Base-by-base conservation (phyloP, 2,797 vertebrate genomes). In the Manis crassicaudata region DNA sequence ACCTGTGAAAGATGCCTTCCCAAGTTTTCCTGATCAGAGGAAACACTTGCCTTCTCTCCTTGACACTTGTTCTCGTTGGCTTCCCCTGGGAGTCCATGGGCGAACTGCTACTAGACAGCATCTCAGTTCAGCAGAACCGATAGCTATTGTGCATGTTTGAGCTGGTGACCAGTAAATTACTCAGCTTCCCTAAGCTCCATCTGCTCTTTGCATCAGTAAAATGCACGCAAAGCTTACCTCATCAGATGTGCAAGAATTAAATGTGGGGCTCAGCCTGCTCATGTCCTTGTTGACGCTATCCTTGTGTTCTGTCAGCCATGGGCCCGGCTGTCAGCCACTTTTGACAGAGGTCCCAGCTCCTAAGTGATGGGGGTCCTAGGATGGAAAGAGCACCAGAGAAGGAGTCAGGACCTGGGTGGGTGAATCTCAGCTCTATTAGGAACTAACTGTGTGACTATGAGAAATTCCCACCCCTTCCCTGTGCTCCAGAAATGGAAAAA, bases 261-360 rank as follows among this genome's bases (percentile, higher is more conserved):
- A 7, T 12, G 0, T 9, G 16, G 20, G 23, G 7, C 68, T 67
- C 35, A 46, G 63, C 25, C 11, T 6, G 37, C 14, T n/a, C 2
- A 0, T 8, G 27, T 40, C 70, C 67, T 52, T 37, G 23, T 11
- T 37, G 17, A 17, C 13, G 3, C 35, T 18, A 17, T 6, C 54
- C 50, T 77, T 11, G 0, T 2, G 3, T n/a, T n/a, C 65, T 40
- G 21, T 79, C 23, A 23, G 56, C 16, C 2, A 6, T 0, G 4
- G 35, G n/a, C n/a, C n/a, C 37, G 4, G 27, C 12, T 13, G 25
- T 21, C 62, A 68, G 50, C n/a, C 5, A 5, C 82, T 58, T 67
- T 60, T 11, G 27, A 1, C n/a, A 46, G n/a, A 52, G 62, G 43
- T 29, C 54, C 76, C 82, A 13, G 1, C 3, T 25, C 91, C 93